Evolutionary conservation across 1,140 invertebrate genomes (phyloP).

Genomic region (Paraescarpia echinospica): DNA sequence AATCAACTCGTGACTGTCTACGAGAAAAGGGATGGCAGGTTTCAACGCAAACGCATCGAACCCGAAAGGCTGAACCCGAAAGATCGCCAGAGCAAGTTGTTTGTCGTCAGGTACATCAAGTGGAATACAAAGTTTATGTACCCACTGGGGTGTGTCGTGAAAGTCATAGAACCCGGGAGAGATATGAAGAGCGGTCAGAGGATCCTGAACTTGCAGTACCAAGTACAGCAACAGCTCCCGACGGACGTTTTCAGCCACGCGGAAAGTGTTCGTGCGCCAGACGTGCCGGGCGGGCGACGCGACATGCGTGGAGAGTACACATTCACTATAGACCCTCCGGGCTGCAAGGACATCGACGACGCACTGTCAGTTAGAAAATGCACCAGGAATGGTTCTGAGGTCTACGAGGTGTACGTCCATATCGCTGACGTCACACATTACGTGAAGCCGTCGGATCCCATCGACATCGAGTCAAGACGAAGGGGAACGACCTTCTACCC

Average conservation of each 20-base stretch:
- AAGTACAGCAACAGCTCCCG: slow-evolving; percentile 32
- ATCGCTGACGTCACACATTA: slow-evolving; percentile 53
- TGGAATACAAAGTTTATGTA: slow-evolving; percentile 39
- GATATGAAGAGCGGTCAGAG: slow-evolving; percentile 37
- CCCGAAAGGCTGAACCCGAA: slow-evolving; percentile 37
- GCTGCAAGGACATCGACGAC: slow-evolving; percentile 97
- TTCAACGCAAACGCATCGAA: slow-evolving; percentile 42
- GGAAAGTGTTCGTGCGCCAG: neutral
- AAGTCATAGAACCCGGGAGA: slow-evolving; percentile 36
- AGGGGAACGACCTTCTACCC: slow-evolving; percentile 43
- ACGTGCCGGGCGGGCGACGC: neutral
- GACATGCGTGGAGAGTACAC: slow-evolving; percentile 65
- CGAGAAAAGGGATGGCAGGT: slow-evolving; percentile 33
- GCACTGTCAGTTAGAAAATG: slow-evolving; percentile 72
- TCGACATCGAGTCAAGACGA: slow-evolving; percentile 48
- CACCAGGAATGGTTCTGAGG: slow-evolving; percentile 26
- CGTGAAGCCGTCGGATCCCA: slow-evolving; percentile 40
- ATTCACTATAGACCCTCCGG: slow-evolving; percentile 94
- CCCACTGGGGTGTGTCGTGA: slow-evolving; percentile 48
- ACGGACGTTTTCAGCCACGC: neutral
- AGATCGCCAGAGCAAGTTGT: slow-evolving; percentile 35
- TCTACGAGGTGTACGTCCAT: slow-evolving; percentile 49
- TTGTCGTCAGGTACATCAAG: slow-evolving; percentile 49
- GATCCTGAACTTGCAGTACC: slow-evolving; percentile 43
- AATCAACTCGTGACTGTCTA: slow-evolving; percentile 44